phyloP scores from a whole-genome alignment of 2,113 vertebrate species.

The Chamaea fasciata region DNA sequence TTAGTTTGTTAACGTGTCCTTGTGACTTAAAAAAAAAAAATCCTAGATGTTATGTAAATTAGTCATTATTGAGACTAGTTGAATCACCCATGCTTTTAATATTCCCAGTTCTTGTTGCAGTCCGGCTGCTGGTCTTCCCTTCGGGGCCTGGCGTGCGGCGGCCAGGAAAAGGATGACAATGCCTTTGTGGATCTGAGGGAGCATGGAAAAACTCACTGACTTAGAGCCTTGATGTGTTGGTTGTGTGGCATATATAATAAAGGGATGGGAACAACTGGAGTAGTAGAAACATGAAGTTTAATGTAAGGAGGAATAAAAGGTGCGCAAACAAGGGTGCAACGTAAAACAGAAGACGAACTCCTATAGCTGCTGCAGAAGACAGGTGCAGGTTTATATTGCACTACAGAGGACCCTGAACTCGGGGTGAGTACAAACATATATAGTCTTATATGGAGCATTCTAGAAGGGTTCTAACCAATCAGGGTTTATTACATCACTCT shows the following conservation, averaged over 20 bases:
- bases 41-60: neutral
- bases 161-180: neutral
- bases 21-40: neutral
- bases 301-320: neutral
- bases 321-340: neutral
- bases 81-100: neutral
- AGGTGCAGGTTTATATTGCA: neutral
- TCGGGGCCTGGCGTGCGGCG: neutral
- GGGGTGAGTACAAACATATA: neutral
- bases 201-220: neutral
- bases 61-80: neutral
- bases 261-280: neutral
- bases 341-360: neutral
- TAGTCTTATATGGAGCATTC: neutral
- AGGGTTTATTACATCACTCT: neutral
- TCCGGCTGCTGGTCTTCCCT: neutral
- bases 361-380: neutral
- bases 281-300: neutral
- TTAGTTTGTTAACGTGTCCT: neutral
- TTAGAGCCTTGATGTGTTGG: neutral
- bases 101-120: neutral
- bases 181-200: neutral
- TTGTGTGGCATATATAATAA: neutral
- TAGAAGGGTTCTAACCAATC: neutral
- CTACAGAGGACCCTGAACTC: neutral